Percentiles rank a stretch among this genome's conserved stretches.
Evolutionary conservation across 2,113 vertebrate species (phyloP).

Genomic region (Synchiropus splendidus): DNA sequence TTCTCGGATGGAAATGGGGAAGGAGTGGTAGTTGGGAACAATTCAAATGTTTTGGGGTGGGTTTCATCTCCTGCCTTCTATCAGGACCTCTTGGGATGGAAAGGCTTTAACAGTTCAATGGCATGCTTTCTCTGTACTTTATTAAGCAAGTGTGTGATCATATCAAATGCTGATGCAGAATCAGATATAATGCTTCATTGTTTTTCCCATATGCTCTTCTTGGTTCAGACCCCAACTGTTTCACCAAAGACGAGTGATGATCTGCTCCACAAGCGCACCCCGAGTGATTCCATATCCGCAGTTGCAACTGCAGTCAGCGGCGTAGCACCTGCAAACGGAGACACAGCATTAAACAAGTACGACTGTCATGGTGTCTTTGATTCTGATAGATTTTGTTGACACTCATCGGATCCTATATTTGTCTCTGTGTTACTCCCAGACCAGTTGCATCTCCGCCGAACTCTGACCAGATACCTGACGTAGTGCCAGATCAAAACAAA

Average conservation of each 20-base stretch:
- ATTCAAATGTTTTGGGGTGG: too few relatives aligned
- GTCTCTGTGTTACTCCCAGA: neutral
- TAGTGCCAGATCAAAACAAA: constrained; percentile 34
- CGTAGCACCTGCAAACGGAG: constrained; percentile 76
- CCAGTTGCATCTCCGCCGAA: constrained; percentile 19
- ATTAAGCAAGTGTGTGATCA: too few relatives aligned
- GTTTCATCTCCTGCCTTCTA: too few relatives aligned
- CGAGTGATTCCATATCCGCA: constrained; percentile 78
- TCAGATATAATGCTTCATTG: too few relatives aligned
- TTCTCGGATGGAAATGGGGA: too few relatives aligned
- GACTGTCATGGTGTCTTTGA: neutral
- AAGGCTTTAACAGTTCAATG: too few relatives aligned
- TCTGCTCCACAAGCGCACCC: constrained; percentile 74
- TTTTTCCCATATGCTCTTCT: too few relatives aligned
- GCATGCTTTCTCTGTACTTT: too few relatives aligned
- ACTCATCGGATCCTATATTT: neutral
- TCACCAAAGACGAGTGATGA: constrained; percentile 78
- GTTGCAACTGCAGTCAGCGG: constrained; percentile 70
- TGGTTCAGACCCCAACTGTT: constrained; percentile 47
- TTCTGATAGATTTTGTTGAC: too few relatives aligned
- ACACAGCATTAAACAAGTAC: constrained; percentile 82
- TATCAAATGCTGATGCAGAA: too few relatives aligned
- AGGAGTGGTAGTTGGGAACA: too few relatives aligned
- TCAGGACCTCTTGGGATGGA: too few relatives aligned
- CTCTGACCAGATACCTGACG: constrained; percentile 12